A percentile compares a stretch with the other conserved stretches of the same genome.
Conservation (phyloP, 2,797 vertebrate species). For the Dermochelys coriacea region DNA sequence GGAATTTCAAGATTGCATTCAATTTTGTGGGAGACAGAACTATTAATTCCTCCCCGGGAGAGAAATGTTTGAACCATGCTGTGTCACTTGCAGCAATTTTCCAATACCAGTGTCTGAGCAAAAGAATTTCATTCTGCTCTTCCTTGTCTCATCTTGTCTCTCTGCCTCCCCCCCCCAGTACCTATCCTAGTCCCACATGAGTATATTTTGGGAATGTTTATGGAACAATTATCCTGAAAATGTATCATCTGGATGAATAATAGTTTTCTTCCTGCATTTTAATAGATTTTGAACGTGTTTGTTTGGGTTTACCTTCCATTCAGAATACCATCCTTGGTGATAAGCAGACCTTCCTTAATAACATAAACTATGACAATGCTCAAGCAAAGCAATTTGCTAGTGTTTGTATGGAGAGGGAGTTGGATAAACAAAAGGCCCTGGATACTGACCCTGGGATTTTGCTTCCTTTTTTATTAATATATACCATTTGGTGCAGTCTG, state of each 20-base stretch:
- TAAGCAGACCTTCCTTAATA: not conserved
- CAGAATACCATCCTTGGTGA: not conserved
- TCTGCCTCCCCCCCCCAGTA: not conserved
- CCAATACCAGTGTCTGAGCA: not conserved
- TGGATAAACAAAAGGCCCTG: not conserved
- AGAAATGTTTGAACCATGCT: not conserved
- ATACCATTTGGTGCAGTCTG: not conserved
- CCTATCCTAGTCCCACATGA: not conserved
- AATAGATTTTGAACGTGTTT: not conserved
- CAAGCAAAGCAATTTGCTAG: not conserved
- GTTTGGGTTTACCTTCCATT: not conserved
- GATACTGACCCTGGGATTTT: too few species aligned
- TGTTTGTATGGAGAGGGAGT: not conserved
- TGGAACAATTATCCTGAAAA: not conserved
- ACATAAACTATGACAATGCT: not conserved
- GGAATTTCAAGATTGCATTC: constrained; percentile 20
- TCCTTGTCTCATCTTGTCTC: not conserved
- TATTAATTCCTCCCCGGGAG: constrained; percentile 20
- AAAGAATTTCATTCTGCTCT: not conserved
- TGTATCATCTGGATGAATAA: not conserved
- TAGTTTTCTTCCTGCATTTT: not conserved
- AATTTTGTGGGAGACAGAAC: not conserved
- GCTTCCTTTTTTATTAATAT: not conserved
- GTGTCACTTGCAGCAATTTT: not conserved
- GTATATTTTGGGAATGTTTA: not conserved